Base-by-base conservation (phyloP, 2,888 invertebrate genomes). In the Morpho helenor region DNA sequence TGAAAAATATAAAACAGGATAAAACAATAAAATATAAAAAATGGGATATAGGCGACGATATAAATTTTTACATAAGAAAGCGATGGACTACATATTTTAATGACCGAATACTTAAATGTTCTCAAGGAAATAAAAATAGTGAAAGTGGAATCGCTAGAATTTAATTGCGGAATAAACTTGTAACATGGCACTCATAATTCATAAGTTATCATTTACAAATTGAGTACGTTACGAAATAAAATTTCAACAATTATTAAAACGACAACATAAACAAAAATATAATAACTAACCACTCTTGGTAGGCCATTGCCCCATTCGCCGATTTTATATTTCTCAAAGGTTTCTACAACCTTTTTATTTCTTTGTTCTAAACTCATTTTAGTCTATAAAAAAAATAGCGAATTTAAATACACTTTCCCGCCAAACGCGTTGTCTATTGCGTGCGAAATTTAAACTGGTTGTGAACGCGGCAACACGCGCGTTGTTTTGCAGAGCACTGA, bases 341-440 rank as follows among this genome's bases (percentile, higher is more conserved):
- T 85, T 45, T 87, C 91, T 3, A 77, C 76, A 16, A 91, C 77
- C 71, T 90, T 91, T 72, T 84, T 80, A 56, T 88, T 87, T 62
- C 91, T 82, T 66, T 73, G 75, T 63, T 87, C 85, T 65, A 89
- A 73, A 73, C 90, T 91, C 91, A 91, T 91, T 66, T 70, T 80
- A 66, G 64, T 54, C 42, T 50, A 53, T 66, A 68, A 66, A 60
- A 58, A 64, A 65, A 64, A 68, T 63, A 62, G 64, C 51, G 63
- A 23, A 46, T 42, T 47, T 50, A 63, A 60, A 56, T 61, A 59
- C 62, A 75, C 77, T 84, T 88, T 86, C 84, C 70, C 87, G 86
- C 80, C 74, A 76, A 84, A 64, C 62, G 70, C 59, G 62, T 31
- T 31, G 31, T 31, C 31, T 5, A 66, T 59, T 65, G 65, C 72